These are phyloP conservation scores for Tigriopus japonicus DNA, from an alignment of 1,140 invertebrate species.

Conservation along the genomic window DNA sequence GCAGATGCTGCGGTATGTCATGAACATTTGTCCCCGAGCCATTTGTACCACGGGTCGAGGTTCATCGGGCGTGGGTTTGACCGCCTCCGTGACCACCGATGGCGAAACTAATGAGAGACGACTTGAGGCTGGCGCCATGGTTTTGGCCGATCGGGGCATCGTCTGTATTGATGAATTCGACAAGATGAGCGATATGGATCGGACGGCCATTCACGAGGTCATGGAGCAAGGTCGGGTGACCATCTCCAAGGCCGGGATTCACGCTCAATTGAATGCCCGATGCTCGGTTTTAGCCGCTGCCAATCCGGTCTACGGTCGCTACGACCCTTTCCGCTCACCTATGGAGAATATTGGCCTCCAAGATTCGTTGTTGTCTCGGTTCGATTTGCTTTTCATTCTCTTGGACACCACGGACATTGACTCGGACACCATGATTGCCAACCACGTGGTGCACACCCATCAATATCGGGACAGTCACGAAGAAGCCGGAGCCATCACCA, in stretches of 20 bases:
- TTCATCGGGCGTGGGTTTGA: slow-evolving; percentile 88
- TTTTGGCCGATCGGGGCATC: slow-evolving; percentile 90
- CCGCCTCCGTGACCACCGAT: slow-evolving; percentile 91
- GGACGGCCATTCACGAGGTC: slow-evolving; percentile 90
- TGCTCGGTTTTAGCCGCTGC: slow-evolving; percentile 96
- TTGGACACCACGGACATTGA: slow-evolving; percentile 79
- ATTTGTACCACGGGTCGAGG: slow-evolving; percentile 93
- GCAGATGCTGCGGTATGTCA: slow-evolving; percentile 82
- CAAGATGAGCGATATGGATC: slow-evolving; percentile 99
- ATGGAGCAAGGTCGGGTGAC: slow-evolving; percentile 53
- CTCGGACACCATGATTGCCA: slow-evolving; percentile 72
- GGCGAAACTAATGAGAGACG: slow-evolving; percentile 70
- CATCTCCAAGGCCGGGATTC: slow-evolving; percentile 96
- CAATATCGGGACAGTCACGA: slow-evolving; percentile 74
- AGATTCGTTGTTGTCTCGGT: slow-evolving; percentile 93
- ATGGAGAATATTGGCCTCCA: slow-evolving; percentile 99
- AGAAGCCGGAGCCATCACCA: slow-evolving; percentile 59
- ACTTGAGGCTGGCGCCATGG: slow-evolving; percentile 96
- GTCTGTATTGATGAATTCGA: slow-evolving; percentile 99
- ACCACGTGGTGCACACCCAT: slow-evolving; percentile 95
- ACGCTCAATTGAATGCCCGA: slow-evolving; percentile 89
- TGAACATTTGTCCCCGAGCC: slow-evolving; percentile 79
- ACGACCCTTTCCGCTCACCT: slow-evolving; percentile 95
- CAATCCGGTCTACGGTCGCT: slow-evolving; percentile 97
- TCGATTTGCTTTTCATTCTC: slow-evolving; percentile 95